phyloP scores from a whole-genome alignment of 2,113 vertebrate species.

The Cyphomyrus plagiostoma region DNA sequence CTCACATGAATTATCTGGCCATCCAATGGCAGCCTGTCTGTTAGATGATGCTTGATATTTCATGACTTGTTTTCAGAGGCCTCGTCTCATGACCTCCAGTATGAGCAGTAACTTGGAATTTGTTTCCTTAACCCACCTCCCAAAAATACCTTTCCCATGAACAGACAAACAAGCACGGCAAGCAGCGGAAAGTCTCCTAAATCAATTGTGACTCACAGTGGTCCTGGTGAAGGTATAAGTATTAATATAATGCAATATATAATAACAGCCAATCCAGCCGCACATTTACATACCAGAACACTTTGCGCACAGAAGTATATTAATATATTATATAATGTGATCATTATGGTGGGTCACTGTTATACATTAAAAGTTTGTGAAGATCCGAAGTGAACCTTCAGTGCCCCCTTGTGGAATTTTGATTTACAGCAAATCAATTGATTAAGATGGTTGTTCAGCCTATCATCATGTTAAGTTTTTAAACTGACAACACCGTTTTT shows the following conservation, averaged over 20 bases:
- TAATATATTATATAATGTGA: background rate
- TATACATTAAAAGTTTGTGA: background rate
- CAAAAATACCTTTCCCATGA: background rate
- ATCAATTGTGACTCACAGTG: background rate
- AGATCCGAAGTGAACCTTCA: background rate
- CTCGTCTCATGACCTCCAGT: background rate
- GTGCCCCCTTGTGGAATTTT: background rate
- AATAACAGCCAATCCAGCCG: background rate
- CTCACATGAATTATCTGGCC: background rate
- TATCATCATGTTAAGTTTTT: background rate
- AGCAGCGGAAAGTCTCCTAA: background rate
- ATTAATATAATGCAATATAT: background rate
- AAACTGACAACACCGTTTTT: background rate
- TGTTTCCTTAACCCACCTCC: background rate
- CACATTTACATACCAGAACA: background rate
- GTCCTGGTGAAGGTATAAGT: background rate
- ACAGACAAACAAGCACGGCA: background rate
- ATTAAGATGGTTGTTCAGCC: background rate
- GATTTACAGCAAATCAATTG: background rate
- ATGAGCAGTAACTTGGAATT: background rate
- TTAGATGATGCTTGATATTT: background rate
- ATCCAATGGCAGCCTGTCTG: background rate
- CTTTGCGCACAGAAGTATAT: background rate
- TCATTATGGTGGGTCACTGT: background rate
- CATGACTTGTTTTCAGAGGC: background rate